A percentile compares a stretch with the other conserved stretches of the same genome.
phyloP scores from a whole-genome alignment of 2,888 invertebrate species.

The Hypomecis atomaria region DNA sequence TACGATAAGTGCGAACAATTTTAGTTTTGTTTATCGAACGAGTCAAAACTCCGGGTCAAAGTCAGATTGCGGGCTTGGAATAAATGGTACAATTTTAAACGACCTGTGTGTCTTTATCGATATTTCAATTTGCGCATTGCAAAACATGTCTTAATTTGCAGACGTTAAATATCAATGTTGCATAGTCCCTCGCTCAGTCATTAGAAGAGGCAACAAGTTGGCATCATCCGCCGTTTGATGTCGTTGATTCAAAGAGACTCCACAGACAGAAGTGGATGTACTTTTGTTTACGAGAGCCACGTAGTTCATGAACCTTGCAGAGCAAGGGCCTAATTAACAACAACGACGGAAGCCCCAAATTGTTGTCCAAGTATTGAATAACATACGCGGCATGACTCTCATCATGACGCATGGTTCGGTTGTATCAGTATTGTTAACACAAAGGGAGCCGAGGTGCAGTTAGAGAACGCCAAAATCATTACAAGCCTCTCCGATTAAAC shows the following conservation, averaged over 20 bases:
- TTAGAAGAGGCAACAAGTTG: conserved; percentile 37
- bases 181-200: conserved; percentile 7
- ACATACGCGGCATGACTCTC: neutral
- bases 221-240: conserved; percentile 30
- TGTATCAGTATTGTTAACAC: conserved; percentile 14
- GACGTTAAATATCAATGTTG: conserved; percentile 1
- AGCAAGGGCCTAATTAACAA: conserved; percentile 15
- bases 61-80: conserved; percentile 13
- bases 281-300: conserved; percentile 25
- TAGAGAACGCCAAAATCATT: conserved; percentile 24
- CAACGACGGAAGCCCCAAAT: conserved; percentile 1
- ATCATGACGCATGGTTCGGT: conserved; percentile 17
- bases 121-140: neutral
- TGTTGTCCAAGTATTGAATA: conserved; percentile 16
- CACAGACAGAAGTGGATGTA: conserved; percentile 8
- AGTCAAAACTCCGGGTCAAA: conserved; percentile 17
- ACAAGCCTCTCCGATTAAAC: conserved; percentile 18
- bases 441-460: conserved; percentile 26
- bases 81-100: conserved; percentile 11
- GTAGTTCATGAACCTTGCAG: conserved; percentile 30
- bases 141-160: conserved; percentile 12
- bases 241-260: conserved; percentile 26
- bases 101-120: neutral
- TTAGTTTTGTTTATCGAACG: conserved; percentile 11
- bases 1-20: neutral